Conservation (phyloP, 2,113 vertebrate genomes). For the Sialia sialis region DNA sequence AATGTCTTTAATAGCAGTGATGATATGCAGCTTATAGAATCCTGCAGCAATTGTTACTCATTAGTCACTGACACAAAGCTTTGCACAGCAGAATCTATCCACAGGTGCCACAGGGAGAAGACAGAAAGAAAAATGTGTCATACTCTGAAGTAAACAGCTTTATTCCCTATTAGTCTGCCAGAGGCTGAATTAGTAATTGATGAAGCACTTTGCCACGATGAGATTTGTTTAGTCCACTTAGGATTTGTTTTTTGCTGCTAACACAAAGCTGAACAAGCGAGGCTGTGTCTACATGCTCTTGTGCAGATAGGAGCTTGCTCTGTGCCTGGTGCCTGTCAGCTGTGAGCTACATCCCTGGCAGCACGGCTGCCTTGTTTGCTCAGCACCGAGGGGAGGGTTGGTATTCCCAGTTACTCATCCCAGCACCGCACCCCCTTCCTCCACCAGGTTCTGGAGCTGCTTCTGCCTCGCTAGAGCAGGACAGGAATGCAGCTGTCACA, state of each 20-base stretch:
- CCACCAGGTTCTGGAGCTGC: background rate
- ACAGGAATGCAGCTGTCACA: background rate
- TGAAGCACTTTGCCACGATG: constrained; percentile 22
- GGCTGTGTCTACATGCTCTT: background rate
- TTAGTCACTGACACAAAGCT: constrained; percentile 17
- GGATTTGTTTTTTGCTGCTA: constrained; percentile 2
- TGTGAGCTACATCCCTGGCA: background rate
- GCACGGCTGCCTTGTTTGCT: background rate
- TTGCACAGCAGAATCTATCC: background rate
- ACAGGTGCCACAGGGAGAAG: constrained; percentile 20
- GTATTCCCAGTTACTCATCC: background rate
- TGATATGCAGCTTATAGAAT: background rate
- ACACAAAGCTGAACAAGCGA: background rate
- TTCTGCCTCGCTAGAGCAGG: background rate
- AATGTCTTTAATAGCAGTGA: background rate
- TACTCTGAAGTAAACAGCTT: constrained; percentile 5
- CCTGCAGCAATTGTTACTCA: background rate
- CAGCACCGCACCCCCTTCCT: background rate
- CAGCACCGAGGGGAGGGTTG: background rate
- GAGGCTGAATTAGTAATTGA: constrained; percentile 50
- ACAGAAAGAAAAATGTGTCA: background rate
- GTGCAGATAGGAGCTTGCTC: background rate
- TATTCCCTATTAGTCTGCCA: constrained; percentile 15
- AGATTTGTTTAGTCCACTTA: constrained; percentile 35
- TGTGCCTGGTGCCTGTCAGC: background rate